Conservation (phyloP, 2,113 vertebrate genomes). For the Apus apus region DNA sequence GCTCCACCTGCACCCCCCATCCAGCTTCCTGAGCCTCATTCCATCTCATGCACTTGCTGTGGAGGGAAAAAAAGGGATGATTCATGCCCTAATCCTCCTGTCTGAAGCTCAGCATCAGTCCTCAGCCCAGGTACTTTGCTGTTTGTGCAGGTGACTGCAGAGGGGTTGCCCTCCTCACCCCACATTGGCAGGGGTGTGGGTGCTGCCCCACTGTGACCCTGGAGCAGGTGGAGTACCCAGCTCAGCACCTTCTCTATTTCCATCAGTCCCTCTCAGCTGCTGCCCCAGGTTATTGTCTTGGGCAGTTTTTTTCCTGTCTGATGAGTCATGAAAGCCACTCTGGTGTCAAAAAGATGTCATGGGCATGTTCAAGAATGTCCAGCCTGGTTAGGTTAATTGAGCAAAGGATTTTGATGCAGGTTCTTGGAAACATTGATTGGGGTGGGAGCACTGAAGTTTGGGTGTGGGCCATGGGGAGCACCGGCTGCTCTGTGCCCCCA, state of each 20-base stretch:
- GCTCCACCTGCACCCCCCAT: not conserved
- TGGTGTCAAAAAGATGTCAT: not conserved
- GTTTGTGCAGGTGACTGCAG: not conserved
- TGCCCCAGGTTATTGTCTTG: not conserved
- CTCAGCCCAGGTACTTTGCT: not conserved
- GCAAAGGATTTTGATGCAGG: not conserved
- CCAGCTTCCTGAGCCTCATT: not conserved
- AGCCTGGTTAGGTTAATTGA: not conserved
- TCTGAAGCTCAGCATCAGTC: not conserved
- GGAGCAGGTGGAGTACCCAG: not conserved
- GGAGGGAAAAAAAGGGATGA: not conserved
- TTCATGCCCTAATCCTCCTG: not conserved
- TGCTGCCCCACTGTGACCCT: not conserved
- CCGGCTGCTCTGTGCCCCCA: rapidly evolving
- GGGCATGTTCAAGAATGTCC: not conserved
- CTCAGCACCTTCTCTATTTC: not conserved
- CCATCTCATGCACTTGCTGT: not conserved
- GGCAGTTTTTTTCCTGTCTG: not conserved
- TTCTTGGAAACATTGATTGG: not conserved
- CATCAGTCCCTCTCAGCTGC: not conserved
- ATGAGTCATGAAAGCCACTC: not conserved
- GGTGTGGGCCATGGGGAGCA: rapidly evolving
- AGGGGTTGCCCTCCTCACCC: not conserved
- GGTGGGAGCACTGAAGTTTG: not conserved
- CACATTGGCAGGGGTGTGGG: not conserved